Base-by-base conservation (phyloP, 1,140 invertebrate species). In the Melanaphis sacchari region DNA sequence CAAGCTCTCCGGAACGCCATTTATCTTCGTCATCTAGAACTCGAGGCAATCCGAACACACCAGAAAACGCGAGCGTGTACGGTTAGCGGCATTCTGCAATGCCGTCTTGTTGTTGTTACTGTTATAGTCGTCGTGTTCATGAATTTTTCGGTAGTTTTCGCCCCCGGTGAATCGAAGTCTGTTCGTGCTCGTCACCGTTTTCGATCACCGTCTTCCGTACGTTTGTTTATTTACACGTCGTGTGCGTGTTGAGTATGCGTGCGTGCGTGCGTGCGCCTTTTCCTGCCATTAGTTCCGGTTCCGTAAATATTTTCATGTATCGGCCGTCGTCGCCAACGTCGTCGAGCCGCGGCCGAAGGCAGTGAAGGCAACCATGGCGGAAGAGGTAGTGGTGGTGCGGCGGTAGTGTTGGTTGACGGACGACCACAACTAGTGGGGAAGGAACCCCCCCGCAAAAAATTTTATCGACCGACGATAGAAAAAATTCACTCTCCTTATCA, bases 401-500 rank as follows among this genome's bases (percentile, higher is more conserved):
- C 11, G 49, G 87, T 22, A 38, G 81, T 2, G 81, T 46, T 3
- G 38, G 43, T 36, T n/a, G 87, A n/a, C 87, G 11, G 4, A 43
- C 49, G 6, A 54, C 88, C 40, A 36, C 76, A 76, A 76, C 18
- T 26, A 7, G 93, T 36, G 93, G 36, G 36, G 36, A 54, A 87
- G 81, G 11, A 31, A 85, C 84, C 84, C 43, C 91, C 91, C 91
- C 91, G 91, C 36, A 15, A 93, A 93, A 93, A 93, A 84, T 93
- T 93, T 41, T 90, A 90, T 90, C 89, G 89, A 90, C 54, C 88
- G 49, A 24, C 36, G 38, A 90, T 9, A 24, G 52, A 90, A 90
- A 90, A 90, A 90, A 90, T 90, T 90, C 89, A 90, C 89, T 90
- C 89, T 90, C 89, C 89, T 90, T 90, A 90, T 90, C 89, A 90